Evolutionary conservation across 2,113 vertebrate species (phyloP).

Genomic region (Scomber japonicus): DNA sequence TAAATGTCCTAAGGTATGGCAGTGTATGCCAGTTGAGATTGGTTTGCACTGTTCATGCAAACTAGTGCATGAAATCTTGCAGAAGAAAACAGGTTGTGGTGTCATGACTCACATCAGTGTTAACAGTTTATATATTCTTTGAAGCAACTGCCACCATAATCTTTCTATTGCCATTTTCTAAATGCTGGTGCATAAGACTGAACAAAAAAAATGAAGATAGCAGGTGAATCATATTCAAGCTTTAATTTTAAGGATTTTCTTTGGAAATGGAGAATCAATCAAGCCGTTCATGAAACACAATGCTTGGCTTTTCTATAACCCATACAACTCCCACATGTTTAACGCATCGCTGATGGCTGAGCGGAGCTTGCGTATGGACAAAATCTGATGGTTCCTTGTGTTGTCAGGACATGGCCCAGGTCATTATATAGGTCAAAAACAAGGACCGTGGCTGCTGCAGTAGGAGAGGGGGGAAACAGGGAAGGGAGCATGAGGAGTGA

Average conservation of each 20-base stretch:
- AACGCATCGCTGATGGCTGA: constrained; percentile 22
- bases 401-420: constrained; percentile 60
- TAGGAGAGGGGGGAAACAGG: constrained; percentile 19
- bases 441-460: constrained; percentile 59
- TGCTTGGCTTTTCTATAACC: constrained; percentile 26
- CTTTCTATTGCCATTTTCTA: constrained; percentile 5
- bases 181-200: constrained; percentile 28
- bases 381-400: constrained; percentile 46
- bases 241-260: constrained; percentile 1
- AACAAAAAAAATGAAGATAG: constrained; percentile 21
- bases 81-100: constrained; percentile 40
- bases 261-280: constrained; percentile 22
- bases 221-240: constrained; percentile 21
- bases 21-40: constrained; percentile 15
- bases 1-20: constrained; percentile 32
- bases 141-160: constrained; percentile 27
- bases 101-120: constrained; percentile 41
- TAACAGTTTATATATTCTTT: constrained; percentile 33
- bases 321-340: constrained; percentile 35
- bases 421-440: constrained; percentile 72
- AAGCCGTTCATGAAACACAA: constrained; percentile 7
- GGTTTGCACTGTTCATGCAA: constrained; percentile 32
- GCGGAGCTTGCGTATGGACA: not conserved
- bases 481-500: not conserved
- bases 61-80: constrained; percentile 39